Evolutionary conservation across 1,140 invertebrate species (phyloP), one percentile per base, ranked within the genome.

Genomic region (Anastrepha obliqua): DNA sequence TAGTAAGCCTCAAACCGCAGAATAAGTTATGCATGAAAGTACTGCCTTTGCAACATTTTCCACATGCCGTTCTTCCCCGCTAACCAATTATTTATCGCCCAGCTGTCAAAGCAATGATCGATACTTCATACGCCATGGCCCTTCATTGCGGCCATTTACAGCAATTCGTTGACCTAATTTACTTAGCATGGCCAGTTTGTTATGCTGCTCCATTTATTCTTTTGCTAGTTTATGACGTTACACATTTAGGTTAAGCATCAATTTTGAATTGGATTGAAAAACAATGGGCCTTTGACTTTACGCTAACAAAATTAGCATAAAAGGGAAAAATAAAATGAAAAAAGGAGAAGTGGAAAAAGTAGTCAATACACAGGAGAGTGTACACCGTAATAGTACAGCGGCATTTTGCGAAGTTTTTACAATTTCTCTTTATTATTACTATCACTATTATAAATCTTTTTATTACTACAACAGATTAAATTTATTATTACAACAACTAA

Each of bases 141-240:
- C 29, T 29, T 29, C 29, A 29, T 29, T 62, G 60, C 4, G 60
- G 7, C n/a, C n/a, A 9, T 62, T 62, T 62, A 62, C 1, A 17
- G 3, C 60, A n/a, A 62, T n/a, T 62, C 60, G 60, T n/a, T 62
- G 60, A 62, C 60, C 60, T n/a, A 62, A 62, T 62, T 62, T 62
- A 17, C 13, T 62, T 62, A 62, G 60, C 3, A n/a, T 17, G 15
- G 6, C 5, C n/a, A 17, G 4, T 62, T 17, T 62, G 13, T 62
- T 62, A 4, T 62, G 13, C 15, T 62, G 13, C n/a, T 17, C 4
- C 3, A 4, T n/a, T 15, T n/a, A 4, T n/a, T 62, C 60, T 62
- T 62, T 13, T 62, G 15, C 9, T 17, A 0, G 13, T 15, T 13
- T 62, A 62, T 17, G 15, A 62, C 60, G 15, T 15, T 62, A 17